Evolutionary conservation across 1,140 invertebrate genomes (phyloP), one percentile per base, ranked within the genome.

Genomic region (Trichonephila clavata): DNA sequence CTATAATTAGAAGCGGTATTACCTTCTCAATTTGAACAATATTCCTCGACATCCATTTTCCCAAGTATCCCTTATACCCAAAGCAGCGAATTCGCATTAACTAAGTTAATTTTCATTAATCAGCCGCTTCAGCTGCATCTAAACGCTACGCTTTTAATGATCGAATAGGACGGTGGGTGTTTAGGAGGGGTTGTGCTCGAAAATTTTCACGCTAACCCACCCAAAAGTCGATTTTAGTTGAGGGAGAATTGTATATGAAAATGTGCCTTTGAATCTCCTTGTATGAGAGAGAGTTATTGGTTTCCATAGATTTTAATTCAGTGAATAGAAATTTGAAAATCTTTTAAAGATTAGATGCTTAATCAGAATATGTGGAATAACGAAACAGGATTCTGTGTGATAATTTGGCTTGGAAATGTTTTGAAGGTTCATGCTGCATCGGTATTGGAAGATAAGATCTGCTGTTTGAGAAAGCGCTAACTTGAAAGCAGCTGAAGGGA

Each of bases 71-170:
- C 71, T 77, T 32, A 32, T 27, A 32, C 7, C 27, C 71, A 13
- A 57, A 57, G 81, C 50, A 57, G 43, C 81, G 43, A 50, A 83
- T 83, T 57, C 43, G 20, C 81, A 83, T 50, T 83, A 83, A 83
- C 43, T 83, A 83, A 83, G 81, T 83, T 83, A 83, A 83, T 83
- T 83, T 83, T 83, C 43, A 83, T 83, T 83, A 83, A 83, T 83
- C 81, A 77, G 27, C 71, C 27, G 80, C 80, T 83, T 83, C 80
- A 6, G 39, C 80, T 59, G 81, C 43, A 32, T 50, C 81, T 83
- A 59, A 83, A 83, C 43, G 16, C 50, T 57, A 57, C 81, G 81
- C 50, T 83, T 83, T 83, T 83, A 83, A 83, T 83, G 81, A 83
- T 50, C 20, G 21, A 77, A 21, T 50, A 27, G 5, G 43, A 24